Conservation (phyloP, 2,113 vertebrate genomes). For the Lynx canadensis region DNA sequence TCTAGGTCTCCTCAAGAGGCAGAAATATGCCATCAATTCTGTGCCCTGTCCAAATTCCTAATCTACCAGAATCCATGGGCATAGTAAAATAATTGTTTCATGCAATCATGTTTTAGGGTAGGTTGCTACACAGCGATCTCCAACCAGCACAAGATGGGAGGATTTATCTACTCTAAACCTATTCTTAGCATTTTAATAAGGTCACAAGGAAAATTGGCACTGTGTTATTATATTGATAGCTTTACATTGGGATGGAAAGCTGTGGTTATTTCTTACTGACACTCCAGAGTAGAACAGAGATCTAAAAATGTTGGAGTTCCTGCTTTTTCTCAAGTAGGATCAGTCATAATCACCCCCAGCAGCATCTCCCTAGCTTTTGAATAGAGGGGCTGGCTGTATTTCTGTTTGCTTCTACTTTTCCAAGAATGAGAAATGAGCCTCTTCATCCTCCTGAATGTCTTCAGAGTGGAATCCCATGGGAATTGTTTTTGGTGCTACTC, state of each 20-base stretch:
- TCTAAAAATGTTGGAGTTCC: not conserved
- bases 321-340: not conserved
- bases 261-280: not conserved
- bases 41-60: not conserved
- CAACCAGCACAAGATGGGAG: not conserved
- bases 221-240: not conserved
- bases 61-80: not conserved
- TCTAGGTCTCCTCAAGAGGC: not conserved
- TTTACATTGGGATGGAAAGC: not conserved
- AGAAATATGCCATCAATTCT: not conserved
- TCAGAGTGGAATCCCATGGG: not conserved
- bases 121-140: not conserved
- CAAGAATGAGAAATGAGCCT: not conserved
- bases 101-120: not conserved
- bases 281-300: not conserved
- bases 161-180: not conserved
- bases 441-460: not conserved
- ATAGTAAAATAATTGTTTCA: not conserved
- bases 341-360: not conserved
- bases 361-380: not conserved
- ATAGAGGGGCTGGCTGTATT: not conserved
- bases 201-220: not conserved
- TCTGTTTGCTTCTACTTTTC: not conserved
- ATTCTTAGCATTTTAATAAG: constrained; percentile 24
- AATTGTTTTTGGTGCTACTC: not conserved